phyloP scores from a whole-genome alignment of 2,113 vertebrate species.

The Actinemys pallida region DNA sequence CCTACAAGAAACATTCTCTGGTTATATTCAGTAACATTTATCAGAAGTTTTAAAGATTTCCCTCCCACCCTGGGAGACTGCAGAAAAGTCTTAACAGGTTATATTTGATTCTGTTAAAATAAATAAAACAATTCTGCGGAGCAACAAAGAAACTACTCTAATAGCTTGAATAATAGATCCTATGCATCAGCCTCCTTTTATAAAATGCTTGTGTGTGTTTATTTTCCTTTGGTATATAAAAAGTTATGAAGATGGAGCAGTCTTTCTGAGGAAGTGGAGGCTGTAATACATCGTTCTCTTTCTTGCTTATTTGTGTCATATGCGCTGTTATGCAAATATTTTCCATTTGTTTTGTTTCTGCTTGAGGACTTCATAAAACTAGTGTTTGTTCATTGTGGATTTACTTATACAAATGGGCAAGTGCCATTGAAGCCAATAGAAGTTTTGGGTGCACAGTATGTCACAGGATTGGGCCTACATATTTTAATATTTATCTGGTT shows the following conservation, averaged over 20 bases:
- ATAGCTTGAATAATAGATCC: background rate
- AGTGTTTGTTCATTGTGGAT: background rate
- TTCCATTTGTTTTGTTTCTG: background rate
- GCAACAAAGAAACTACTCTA: background rate
- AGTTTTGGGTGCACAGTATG: background rate
- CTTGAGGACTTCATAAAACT: background rate
- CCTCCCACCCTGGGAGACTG: background rate
- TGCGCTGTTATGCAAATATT: background rate
- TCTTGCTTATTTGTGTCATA: no score
- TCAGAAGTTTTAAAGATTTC: background rate
- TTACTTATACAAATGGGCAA: background rate
- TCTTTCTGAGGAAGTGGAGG: background rate
- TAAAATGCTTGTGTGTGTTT: no score
- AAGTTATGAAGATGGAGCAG: no score
- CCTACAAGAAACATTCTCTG: background rate
- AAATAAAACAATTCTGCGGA: background rate
- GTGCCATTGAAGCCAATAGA: background rate
- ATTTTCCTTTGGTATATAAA: no score
- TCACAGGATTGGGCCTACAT: background rate
- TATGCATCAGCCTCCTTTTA: background rate
- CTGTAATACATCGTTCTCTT: no score
- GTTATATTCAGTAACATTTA: background rate
- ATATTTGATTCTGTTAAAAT: background rate
- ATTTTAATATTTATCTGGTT: background rate
- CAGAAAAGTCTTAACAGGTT: background rate